Evolutionary conservation across 2,797 vertebrate species (phyloP).

Genomic region (Rhinogobio ventralis): DNA sequence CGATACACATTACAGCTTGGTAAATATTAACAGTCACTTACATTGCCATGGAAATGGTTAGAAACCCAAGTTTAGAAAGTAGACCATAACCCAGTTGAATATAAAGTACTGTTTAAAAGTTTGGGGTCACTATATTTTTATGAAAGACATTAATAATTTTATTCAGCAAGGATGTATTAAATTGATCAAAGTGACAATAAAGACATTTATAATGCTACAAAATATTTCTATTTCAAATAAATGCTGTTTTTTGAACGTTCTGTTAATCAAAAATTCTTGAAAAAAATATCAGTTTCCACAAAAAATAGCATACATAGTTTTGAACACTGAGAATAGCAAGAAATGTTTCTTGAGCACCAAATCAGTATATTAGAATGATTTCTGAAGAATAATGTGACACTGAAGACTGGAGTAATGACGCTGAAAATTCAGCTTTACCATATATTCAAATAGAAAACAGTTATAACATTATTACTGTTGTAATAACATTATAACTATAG

Average conservation of each 20-base stretch:
- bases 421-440: neutral
- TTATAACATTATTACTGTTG: neutral
- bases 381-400: neutral
- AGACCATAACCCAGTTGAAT: neutral
- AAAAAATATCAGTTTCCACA: neutral
- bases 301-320: too few species aligned
- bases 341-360: neutral
- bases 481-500: neutral
- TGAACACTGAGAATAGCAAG: neutral
- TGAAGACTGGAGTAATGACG: neutral
- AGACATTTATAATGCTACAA: too few species aligned
- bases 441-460: neutral
- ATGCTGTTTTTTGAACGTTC: neutral
- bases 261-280: too few species aligned
- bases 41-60: neutral
- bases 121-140: neutral
- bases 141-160: neutral
- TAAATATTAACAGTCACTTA: conserved; percentile 12
- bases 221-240: too few species aligned
- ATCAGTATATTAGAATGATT: neutral
- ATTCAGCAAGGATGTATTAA: neutral
- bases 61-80: neutral
- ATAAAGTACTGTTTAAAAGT: neutral
- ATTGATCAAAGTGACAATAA: too few species aligned
- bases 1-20: neutral